Percentiles rank a stretch among this genome's conserved stretches.
Conservation (phyloP, 1,140 invertebrate genomes). For the Meloidogyne floridensis region DNA sequence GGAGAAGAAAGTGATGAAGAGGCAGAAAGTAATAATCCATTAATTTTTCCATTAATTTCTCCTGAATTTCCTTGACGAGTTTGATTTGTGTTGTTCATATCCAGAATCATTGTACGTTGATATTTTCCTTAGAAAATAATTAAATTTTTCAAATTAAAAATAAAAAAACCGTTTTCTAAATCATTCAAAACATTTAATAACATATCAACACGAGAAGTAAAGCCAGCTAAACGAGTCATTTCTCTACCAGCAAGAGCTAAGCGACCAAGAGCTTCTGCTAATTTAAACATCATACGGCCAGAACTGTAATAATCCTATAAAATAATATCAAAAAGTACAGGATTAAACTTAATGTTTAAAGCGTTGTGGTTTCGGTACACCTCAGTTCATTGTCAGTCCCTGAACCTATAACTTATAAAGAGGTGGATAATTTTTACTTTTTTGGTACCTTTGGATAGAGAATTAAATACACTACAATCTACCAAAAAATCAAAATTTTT, state of each 20-base stretch:
- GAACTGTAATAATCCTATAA: conserved; percentile 84
- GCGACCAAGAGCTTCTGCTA: conserved; percentile 93
- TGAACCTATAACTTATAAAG: no score
- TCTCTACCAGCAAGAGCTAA: conserved; percentile 89
- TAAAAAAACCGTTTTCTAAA: conserved; percentile 75
- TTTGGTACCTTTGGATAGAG: no score
- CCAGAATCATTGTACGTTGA: conserved; percentile 48
- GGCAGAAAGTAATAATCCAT: not conserved
- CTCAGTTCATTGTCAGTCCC: no score
- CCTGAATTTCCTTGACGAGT: not conserved
- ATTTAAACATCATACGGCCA: conserved; percentile 91
- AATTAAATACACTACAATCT: no score
- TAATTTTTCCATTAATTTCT: conserved; percentile 1
- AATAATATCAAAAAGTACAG: conserved; percentile 68
- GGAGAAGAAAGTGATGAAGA: conserved; percentile 5
- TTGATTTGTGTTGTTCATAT: not conserved
- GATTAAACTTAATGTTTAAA: no score
- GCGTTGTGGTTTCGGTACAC: no score
- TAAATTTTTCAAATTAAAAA: not conserved
- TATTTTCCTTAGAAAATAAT: conserved; percentile 36
- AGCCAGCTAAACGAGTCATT: conserved; percentile 87
- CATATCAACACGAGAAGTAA: conserved; percentile 87
- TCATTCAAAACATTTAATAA: conserved; percentile 83
- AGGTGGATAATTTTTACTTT: no score
- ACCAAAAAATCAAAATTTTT: no score